phyloP scores from a whole-genome alignment of 2,888 invertebrate genomes.

The Mantis religiosa region DNA sequence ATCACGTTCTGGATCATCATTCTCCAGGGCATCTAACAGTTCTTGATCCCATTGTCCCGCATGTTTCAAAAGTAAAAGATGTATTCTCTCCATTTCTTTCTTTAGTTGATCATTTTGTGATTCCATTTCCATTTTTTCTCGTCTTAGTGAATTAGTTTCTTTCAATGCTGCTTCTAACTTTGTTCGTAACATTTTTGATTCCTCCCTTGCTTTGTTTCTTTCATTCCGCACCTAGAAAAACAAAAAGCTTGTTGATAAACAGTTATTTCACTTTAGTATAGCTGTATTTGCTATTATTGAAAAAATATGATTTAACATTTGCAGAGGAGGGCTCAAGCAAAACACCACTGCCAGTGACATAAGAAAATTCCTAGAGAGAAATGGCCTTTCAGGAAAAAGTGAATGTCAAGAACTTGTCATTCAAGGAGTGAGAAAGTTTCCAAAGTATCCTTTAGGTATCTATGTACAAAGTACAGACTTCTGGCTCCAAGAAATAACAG shows the following conservation, averaged over 20 bases:
- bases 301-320: no score
- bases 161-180: slow-evolving; percentile 76
- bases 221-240: slow-evolving; percentile 70
- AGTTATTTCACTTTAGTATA: not conserved
- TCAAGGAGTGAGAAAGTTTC: no score
- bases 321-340: no score
- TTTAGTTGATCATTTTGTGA: slow-evolving; percentile 71
- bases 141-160: slow-evolving; percentile 67
- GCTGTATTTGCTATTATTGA: no score
- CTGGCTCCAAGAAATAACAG: no score
- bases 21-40: slow-evolving; percentile 47
- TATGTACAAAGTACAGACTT: no score
- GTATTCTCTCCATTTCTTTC: slow-evolving; percentile 77
- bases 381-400: no score
- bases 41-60: slow-evolving; percentile 63
- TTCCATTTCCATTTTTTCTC: slow-evolving; percentile 75
- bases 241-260: not conserved
- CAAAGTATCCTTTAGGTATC: no score
- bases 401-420: no score
- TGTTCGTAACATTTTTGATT: slow-evolving; percentile 74
- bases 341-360: no score
- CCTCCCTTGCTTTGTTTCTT: slow-evolving; percentile 88
- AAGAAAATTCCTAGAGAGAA: no score
- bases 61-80: slow-evolving; percentile 61
- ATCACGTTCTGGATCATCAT: slow-evolving; percentile 47